Percentiles rank a stretch among this genome's conserved stretches.
Evolutionary conservation across 2,113 vertebrate species (phyloP).

Genomic region (Chrysemys picta): DNA sequence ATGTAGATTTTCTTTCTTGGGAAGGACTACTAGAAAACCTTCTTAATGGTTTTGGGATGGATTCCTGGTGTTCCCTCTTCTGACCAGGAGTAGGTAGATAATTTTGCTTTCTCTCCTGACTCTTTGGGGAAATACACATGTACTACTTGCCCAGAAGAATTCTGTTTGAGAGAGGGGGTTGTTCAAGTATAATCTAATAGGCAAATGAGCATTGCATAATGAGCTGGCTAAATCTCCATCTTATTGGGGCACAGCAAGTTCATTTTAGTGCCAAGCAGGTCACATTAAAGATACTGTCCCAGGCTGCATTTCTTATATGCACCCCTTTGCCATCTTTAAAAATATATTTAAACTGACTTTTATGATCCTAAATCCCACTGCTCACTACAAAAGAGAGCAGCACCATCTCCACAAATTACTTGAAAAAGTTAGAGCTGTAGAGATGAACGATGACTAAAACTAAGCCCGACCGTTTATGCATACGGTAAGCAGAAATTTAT

Average conservation of each 20-base stretch:
- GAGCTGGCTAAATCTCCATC: background rate
- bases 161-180: background rate
- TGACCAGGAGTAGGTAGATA: background rate
- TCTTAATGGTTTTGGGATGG: background rate
- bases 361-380: background rate
- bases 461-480: background rate
- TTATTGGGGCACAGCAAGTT: background rate
- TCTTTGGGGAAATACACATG: background rate
- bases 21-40: background rate
- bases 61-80: background rate
- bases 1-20: background rate
- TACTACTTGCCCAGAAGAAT: background rate
- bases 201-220: background rate
- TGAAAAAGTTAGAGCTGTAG: background rate
- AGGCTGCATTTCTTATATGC: background rate
- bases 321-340: background rate
- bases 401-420: background rate
- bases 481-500: background rate
- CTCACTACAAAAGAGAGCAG: background rate
- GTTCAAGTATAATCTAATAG: background rate
- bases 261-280: background rate
- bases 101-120: background rate
- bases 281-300: background rate
- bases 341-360: background rate
- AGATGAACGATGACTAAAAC: background rate